Percentiles rank a stretch among this genome's conserved stretches.
Evolutionary conservation across 1,140 invertebrate genomes (phyloP).

Genomic region (Sitobion miscanthi): DNA sequence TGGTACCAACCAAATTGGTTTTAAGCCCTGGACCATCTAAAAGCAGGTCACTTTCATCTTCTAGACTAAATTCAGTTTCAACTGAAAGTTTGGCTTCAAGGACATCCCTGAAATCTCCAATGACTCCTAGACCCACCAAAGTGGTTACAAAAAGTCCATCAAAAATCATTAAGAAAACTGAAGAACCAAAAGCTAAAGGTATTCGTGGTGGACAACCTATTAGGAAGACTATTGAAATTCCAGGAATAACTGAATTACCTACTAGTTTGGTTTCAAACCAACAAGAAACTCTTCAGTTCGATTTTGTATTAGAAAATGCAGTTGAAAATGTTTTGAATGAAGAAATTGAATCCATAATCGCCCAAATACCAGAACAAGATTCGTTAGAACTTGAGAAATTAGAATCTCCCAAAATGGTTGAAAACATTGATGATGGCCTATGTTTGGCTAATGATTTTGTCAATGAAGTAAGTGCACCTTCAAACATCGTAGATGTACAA

Average conservation of each 20-base stretch:
- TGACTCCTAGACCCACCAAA: neutral
- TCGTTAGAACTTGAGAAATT: neutral
- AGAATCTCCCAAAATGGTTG: neutral
- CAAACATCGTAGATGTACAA: neutral
- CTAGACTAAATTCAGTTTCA: conserved; percentile 16
- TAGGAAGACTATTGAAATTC: conserved; percentile 41
- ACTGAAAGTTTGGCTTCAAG: conserved; percentile 42
- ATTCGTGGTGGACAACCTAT: conserved; percentile 8
- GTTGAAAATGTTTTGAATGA: neutral
- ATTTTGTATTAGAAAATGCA: neutral
- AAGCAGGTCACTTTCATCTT: conserved; percentile 41
- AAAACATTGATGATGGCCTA: neutral
- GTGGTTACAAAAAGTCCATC: conserved; percentile 17
- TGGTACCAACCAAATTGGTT: conserved; percentile 6
- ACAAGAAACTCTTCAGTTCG: neutral
- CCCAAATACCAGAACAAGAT: conserved; percentile 2
- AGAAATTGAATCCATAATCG: neutral
- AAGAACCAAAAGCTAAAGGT: conserved; percentile 15
- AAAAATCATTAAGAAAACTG: conserved; percentile 23
- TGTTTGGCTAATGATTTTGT: neutral
- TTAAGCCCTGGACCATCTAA: conserved; percentile 28
- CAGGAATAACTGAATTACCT: conserved; percentile 41
- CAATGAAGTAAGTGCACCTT: neutral
- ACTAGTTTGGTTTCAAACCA: neutral
- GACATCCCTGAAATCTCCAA: conserved; percentile 32